phyloP scores from a whole-genome alignment of 2,113 vertebrate genomes.

The Ailuropoda melanoleuca region DNA sequence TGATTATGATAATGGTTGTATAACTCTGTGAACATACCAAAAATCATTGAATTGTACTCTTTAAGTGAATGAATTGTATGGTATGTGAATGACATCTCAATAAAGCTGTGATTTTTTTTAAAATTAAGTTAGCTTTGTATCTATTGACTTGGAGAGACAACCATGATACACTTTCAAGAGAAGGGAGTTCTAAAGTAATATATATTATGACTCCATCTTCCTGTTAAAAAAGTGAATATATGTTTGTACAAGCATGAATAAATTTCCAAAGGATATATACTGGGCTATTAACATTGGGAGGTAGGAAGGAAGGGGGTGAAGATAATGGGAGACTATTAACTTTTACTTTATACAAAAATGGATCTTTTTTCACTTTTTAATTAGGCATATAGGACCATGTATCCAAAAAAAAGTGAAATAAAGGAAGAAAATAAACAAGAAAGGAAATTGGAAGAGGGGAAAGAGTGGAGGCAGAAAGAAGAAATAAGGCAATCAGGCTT shows the following conservation, averaged over 20 bases:
- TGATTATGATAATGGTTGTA: background rate
- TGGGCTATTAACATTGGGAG: background rate
- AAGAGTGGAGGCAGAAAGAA: background rate
- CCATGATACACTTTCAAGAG: background rate
- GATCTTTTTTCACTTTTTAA: conserved; percentile 14
- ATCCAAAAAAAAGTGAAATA: background rate
- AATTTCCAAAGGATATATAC: background rate
- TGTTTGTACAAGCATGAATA: background rate
- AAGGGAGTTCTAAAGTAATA: background rate
- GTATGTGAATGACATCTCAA: background rate
- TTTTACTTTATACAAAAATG: background rate
- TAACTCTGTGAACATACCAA: no score
- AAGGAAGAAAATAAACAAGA: background rate
- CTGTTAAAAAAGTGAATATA: background rate
- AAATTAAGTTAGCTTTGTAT: background rate
- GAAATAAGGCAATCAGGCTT: background rate
- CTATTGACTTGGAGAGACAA: background rate
- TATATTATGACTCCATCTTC: background rate
- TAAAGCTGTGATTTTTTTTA: background rate
- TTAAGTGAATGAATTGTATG: background rate
- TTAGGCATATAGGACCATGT: background rate
- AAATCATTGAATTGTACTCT: background rate
- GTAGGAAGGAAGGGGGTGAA: background rate
- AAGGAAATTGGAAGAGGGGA: background rate
- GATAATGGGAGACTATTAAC: background rate